phyloP scores from a whole-genome alignment of 2,113 vertebrate genomes.

The Mastomys coucha region DNA sequence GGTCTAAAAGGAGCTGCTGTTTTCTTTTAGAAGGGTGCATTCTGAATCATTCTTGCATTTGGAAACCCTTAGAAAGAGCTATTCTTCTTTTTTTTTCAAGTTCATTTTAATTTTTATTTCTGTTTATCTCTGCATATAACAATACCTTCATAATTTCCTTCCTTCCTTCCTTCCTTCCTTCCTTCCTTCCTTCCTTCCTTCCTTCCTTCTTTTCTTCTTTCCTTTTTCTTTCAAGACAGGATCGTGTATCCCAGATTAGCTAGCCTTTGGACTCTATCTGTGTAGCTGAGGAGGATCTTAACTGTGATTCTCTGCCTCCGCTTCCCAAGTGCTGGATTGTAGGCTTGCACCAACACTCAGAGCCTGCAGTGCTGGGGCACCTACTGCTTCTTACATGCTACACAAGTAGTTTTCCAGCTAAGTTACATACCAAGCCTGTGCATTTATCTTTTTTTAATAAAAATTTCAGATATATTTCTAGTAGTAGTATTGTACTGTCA shows the following conservation, averaged over 20 bases:
- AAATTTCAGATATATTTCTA: not conserved
- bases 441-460: not conserved
- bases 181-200: too few species aligned
- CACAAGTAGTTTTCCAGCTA: not conserved
- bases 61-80: not conserved
- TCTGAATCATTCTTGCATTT: not conserved
- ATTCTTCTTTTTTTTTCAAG: not conserved
- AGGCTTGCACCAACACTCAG: not conserved
- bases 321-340: not conserved
- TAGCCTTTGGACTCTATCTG: not conserved
- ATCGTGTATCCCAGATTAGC: not conserved
- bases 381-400: too few species aligned
- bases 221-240: too few species aligned
- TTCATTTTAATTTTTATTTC: constrained; percentile 30
- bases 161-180: too few species aligned
- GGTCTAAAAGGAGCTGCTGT: not conserved
- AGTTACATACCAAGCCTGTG: not conserved
- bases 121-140: not conserved
- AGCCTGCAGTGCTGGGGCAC: too few species aligned
- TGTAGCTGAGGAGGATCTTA: not conserved
- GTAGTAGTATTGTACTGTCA: not conserved
- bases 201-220: too few species aligned
- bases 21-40: not conserved
- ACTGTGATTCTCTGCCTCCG: not conserved
- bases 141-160: not conserved